A percentile compares a stretch with the other conserved stretches of the same genome.
These are phyloP conservation scores for Geophilus truncorum DNA, from an alignment of 2,888 invertebrate species.

Conservation along the genomic window DNA sequence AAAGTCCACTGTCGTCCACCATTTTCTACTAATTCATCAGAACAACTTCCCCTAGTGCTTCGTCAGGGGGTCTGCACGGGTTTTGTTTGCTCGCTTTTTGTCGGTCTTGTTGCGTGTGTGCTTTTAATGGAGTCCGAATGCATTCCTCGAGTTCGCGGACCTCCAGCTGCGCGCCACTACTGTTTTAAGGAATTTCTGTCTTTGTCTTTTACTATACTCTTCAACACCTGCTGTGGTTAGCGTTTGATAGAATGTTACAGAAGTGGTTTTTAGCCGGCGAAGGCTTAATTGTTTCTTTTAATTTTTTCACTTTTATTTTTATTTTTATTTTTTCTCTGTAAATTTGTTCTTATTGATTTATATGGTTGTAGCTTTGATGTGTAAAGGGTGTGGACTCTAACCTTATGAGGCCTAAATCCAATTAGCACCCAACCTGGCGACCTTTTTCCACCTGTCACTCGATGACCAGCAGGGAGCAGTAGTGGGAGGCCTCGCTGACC, in stretches of 20 bases:
- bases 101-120: not conserved
- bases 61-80: conserved; percentile 16
- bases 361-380: conserved; percentile 5
- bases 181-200: conserved; percentile 2
- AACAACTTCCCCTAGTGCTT: not conserved
- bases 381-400: conserved; percentile 16
- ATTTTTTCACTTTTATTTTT: too few species aligned
- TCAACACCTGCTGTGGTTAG: conserved; percentile 9
- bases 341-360: not conserved
- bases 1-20: conserved; percentile 13
- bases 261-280: too few species aligned
- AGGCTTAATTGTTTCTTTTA: too few species aligned
- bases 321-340: too few species aligned
- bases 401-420: conserved; percentile 23
- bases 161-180: conserved; percentile 18
- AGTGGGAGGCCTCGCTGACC: conserved; percentile 17
- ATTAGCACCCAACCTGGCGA: conserved; percentile 23
- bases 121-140: not conserved
- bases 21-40: conserved; percentile 22
- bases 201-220: not conserved
- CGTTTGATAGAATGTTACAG: too few species aligned
- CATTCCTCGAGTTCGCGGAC: conserved; percentile 8
- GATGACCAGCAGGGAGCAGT: conserved; percentile 11
- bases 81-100: conserved; percentile 23
- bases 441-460: conserved; percentile 12